A percentile compares a stretch with the other conserved stretches of the same genome.
These are phyloP conservation scores for Coilia nasus DNA, from an alignment of 2,797 vertebrate genomes.

Conservation along the genomic window DNA sequence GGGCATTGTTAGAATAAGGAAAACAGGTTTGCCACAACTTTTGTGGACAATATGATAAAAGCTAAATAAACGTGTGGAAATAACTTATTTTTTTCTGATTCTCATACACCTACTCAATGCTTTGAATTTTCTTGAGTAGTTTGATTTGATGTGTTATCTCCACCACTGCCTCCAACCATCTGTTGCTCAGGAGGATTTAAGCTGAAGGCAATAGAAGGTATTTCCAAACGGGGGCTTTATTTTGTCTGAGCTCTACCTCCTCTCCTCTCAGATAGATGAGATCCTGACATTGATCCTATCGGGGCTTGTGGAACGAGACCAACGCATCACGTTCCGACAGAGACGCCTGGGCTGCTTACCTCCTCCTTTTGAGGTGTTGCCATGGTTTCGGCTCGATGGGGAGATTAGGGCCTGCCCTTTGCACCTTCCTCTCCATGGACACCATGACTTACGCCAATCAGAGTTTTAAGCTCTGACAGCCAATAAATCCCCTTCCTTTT, in stretches of 20 bases:
- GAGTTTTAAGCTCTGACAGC: slow-evolving; percentile 12
- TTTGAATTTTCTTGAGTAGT: not conserved
- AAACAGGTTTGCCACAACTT: not conserved
- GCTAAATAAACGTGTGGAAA: too few relatives aligned
- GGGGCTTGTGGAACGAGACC: slow-evolving; percentile 2
- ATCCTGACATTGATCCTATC: slow-evolving; percentile 15
- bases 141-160: not conserved
- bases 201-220: not conserved
- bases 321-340: not conserved
- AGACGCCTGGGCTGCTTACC: not conserved
- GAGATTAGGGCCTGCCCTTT: slow-evolving; percentile 6
- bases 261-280: not conserved
- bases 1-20: not conserved
- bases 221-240: not conserved
- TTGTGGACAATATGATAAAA: not conserved
- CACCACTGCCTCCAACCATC: not conserved
- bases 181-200: not conserved
- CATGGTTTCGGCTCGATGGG: slow-evolving; percentile 12
- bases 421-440: not conserved
- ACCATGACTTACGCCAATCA: not conserved
- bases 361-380: not conserved
- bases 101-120: not conserved
- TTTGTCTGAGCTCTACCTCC: not conserved
- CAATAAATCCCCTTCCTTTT: not conserved
- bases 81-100: not conserved